These are phyloP conservation scores for Corvus hawaiiensis DNA, from an alignment of 2,113 vertebrate genomes.

Conservation along the genomic window DNA sequence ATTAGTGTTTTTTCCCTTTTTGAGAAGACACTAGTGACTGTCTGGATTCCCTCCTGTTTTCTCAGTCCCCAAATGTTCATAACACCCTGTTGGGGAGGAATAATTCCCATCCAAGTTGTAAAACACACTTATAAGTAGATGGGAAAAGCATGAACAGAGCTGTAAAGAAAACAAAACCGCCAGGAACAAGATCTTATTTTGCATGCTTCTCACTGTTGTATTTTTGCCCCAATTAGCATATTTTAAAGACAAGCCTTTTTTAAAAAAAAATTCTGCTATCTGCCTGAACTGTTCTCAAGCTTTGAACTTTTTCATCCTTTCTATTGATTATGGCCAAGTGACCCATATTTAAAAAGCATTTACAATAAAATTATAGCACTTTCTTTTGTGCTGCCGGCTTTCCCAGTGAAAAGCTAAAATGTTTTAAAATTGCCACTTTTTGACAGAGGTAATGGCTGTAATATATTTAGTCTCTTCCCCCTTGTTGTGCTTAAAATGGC, in stretches of 20 bases:
- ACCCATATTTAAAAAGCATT: constrained; percentile 88
- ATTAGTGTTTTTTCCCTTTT: neutral
- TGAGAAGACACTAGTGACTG: neutral
- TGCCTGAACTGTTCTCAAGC: constrained; percentile 41
- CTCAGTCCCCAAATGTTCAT: neutral
- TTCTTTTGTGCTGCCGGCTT: constrained; percentile 72
- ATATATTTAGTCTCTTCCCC: constrained; percentile 81
- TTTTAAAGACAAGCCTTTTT: constrained; percentile 52
- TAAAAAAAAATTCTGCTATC: neutral
- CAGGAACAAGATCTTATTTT: constrained; percentile 37
- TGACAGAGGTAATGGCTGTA: constrained; percentile 86
- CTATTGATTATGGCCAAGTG: constrained; percentile 62
- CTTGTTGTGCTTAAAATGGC: constrained; percentile 72
- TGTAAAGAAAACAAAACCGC: neutral
- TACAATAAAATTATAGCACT: constrained; percentile 81
- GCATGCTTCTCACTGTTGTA: constrained; percentile 35
- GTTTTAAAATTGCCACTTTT: constrained; percentile 90
- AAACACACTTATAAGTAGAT: constrained; percentile 42
- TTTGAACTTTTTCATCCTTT: constrained; percentile 65
- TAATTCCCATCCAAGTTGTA: constrained; percentile 32
- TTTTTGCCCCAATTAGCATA: constrained; percentile 63
- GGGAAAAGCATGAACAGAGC: constrained; percentile 40
- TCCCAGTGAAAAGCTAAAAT: constrained; percentile 79
- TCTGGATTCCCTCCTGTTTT: neutral
- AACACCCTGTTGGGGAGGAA: constrained; percentile 30